Evolutionary conservation across 2,113 vertebrate genomes (phyloP), one percentile per base, ranked within the genome.

Genomic region (Taxidea taxus): DNA sequence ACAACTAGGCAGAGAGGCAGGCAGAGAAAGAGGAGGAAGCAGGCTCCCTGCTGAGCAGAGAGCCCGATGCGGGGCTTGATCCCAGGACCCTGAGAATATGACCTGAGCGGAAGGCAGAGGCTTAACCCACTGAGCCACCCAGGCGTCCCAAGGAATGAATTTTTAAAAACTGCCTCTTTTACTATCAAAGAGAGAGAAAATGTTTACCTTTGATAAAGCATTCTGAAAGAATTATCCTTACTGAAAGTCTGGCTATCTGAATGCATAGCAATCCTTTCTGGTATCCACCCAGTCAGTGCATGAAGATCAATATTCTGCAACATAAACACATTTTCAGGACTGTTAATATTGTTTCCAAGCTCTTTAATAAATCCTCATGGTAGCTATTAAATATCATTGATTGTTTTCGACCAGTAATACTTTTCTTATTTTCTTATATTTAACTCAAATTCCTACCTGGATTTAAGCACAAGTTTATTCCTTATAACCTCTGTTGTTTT

Each of bases 261-360:
- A 98, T 99, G 99, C 99, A 99, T 99, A 56, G 99, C 99, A 82
- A 99, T 99, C 97, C 99, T 99, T 97, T 99, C 99, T 34, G 99
- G 99, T 98, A 99, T 99, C 99, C 99, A 99, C 21, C 99, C 99
- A 51, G 99, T 99, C 98, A 99, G 98, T 1, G 99, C 99, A 95
- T 99, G 99, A 68, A 99, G 99, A 97, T 99, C 99, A 86, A 99
- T 99, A 97, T 99, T 99, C 99, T 99, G 98, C 94, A 99, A 98
- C 7, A 49, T 2, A 98, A 97, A 27, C 44, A 97, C 20, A 77
- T 72, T 77, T 89, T 92, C 44, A 78, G 44, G 44, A 60, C 21
- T 25, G 60, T 92, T 49, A 93, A 64, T 6, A 3, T 34, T 54
- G 2, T 31, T 84, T 68, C 42, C 37, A 72, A 91, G 34, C 9